Conservation (phyloP, 2,888 invertebrate genomes). For the Scaptomyza tumidula region DNA sequence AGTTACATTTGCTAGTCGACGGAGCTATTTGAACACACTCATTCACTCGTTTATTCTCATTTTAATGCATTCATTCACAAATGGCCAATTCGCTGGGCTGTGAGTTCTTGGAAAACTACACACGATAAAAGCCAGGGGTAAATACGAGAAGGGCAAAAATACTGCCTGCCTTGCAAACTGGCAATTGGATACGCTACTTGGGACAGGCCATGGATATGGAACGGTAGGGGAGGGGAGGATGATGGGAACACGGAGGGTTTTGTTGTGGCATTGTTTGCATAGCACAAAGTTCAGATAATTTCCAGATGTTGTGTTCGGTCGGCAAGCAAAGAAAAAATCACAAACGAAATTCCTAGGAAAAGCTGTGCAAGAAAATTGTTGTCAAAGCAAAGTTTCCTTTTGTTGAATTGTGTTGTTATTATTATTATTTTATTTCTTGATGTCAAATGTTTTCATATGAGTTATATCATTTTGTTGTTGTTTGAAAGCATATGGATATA, state of each 20-base stretch:
- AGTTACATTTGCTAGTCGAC: conserved; percentile 5
- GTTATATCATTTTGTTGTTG: conserved; percentile 10
- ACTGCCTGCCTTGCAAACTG: conserved; percentile 63
- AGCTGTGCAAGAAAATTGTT: conserved; percentile 41
- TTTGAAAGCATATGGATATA: not conserved
- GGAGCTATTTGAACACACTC: conserved; percentile 23
- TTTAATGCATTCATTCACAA: conserved; percentile 56
- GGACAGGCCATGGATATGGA: conserved; percentile 35
- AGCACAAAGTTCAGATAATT: conserved; percentile 53
- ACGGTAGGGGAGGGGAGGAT: not conserved
- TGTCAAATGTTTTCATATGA: conserved; percentile 33
- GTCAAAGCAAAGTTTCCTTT: conserved; percentile 30
- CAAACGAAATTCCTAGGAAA: conserved; percentile 48
- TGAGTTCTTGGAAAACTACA: conserved; percentile 60
- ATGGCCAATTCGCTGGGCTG: conserved; percentile 31
- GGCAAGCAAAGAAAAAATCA: conserved; percentile 11
- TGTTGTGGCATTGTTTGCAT: conserved; percentile 52
- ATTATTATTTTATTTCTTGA: conserved; percentile 12
- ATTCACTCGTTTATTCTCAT: conserved; percentile 32
- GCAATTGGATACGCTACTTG: conserved; percentile 67
- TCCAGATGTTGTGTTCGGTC: conserved; percentile 46
- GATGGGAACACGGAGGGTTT: not conserved
- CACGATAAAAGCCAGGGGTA: conserved; percentile 17
- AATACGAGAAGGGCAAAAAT: conserved; percentile 26
- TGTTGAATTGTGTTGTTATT: conserved; percentile 22